phyloP scores from a whole-genome alignment of 2,888 invertebrate genomes.

The Ochropleura plecta region DNA sequence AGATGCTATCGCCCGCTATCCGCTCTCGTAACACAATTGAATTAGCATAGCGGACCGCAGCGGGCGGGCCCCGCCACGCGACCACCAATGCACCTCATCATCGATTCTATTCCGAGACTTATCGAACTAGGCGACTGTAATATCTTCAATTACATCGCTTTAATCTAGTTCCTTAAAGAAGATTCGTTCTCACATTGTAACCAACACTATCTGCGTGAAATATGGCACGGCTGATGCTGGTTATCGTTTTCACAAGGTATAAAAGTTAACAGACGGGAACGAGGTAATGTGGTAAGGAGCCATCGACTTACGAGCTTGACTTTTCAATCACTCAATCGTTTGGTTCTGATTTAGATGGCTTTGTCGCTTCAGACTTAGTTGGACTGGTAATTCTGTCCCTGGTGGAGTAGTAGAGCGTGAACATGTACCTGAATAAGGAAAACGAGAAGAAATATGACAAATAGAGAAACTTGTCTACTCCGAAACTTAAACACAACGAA shows the following conservation, averaged over 20 bases:
- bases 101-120: conserved; percentile 72
- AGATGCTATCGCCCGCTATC: conserved; percentile 85
- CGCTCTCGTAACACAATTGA: conserved; percentile 88
- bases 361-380: conserved; percentile 22
- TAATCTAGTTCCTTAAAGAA: conserved; percentile 35
- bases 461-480: neutral
- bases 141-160: conserved; percentile 57
- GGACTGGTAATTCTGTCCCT: neutral
- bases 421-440: conserved; percentile 21
- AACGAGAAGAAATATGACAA: conserved; percentile 7
- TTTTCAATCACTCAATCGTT: conserved; percentile 32
- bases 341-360: conserved; percentile 13
- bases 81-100: conserved; percentile 78
- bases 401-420: conserved; percentile 25
- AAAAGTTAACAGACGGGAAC: conserved; percentile 57
- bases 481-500: conserved; percentile 1
- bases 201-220: conserved; percentile 3
- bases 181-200: conserved; percentile 42
- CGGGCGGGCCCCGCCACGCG: conserved; percentile 89
- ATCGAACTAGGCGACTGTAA: conserved; percentile 59
- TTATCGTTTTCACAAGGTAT: conserved; percentile 52
- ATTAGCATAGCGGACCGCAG: conserved; percentile 88
- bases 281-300: conserved; percentile 27
- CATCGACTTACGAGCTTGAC: conserved; percentile 22
- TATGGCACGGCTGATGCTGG: conserved; percentile 21